Base-by-base conservation (phyloP, 2,888 invertebrate species). In the Polymixis flavicincta region DNA sequence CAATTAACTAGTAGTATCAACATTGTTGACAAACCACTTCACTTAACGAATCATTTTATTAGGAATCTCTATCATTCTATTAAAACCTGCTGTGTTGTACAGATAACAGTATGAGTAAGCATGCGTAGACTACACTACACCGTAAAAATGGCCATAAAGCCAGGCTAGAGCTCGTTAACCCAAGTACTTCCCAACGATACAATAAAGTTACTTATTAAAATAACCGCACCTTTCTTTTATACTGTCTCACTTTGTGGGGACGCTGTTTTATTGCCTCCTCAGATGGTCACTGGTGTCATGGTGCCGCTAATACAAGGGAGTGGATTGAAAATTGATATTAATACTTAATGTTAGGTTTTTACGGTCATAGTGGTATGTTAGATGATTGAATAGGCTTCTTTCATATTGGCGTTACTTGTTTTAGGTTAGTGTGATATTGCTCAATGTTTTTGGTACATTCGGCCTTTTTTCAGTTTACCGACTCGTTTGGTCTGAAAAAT, bases 201-300 rank as follows among this genome's bases (percentile, higher is more conserved):
- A 93, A 94, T 94, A 94, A 94, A 93, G 88, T 92, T 88, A 90
- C 92, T 94, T 94, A 94, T 93, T 94, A 93, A 90, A 92, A 92
- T 92, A 92, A 92, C 92, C 91, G 89, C 93, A 92, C 92, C 93
- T 93, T 85, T 42, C 68, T 85, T 80, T 80, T 76, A 83, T 83
- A 72, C 78, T 66, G 71, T 76, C 77, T 66, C 78, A 81, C 76
- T 84, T 82, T 84, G 85, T 85, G 84, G 45, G 55, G 54, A 57
- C 63, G 61, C 52, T 52, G 63, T 75, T 87, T 89, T 89, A 89
- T 85, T 82, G 67, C 66, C 73, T 68, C 71, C 82, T 87, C 82
- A 83, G 82, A 73, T 82, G 82, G 85, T 60, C 77, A 64, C 59
- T 60, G 60, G 48, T 55, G 71, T 64, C 37, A 37, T 37, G 37